Conservation (phyloP, 2,797 vertebrate species). For the Echiichthys vipera region DNA sequence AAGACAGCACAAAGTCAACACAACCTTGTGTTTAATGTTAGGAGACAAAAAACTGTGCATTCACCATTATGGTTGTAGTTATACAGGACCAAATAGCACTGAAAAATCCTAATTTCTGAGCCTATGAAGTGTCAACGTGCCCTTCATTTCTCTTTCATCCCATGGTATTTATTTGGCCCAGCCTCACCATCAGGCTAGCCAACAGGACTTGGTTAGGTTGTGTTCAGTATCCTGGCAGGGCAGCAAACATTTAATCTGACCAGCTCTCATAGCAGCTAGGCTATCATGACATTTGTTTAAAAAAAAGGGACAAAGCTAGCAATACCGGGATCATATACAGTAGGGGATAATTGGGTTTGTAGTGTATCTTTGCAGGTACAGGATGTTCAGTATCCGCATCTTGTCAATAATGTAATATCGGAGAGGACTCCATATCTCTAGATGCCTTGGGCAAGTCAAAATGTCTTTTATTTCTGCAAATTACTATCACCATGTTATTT, state of each 20-base stretch:
- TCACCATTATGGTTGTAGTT: background rate
- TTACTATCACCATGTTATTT: constrained; percentile 18
- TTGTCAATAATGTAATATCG: constrained; percentile 49
- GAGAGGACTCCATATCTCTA: constrained; percentile 10
- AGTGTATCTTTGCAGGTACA: constrained; percentile 29
- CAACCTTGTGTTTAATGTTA: background rate
- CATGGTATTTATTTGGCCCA: constrained; percentile 17
- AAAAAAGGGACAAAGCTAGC: constrained; percentile 12
- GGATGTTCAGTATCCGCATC: constrained; percentile 34
- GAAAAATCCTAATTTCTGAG: constrained; percentile 1
- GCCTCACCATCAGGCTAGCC: constrained; percentile 14
- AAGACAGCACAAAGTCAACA: background rate
- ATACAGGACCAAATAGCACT: background rate
- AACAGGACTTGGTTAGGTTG: constrained; percentile 6
- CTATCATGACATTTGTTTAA: constrained; percentile 33
- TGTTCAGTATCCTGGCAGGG: constrained; percentile 25
- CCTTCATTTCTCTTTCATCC: constrained; percentile 6
- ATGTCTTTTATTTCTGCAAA: constrained; percentile 40
- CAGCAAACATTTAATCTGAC: constrained; percentile 15
- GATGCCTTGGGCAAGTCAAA: constrained; percentile 32
- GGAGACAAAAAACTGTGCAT: background rate
- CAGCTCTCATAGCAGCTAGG: background rate
- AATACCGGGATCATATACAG: constrained; percentile 10
- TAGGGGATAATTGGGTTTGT: constrained; percentile 21
- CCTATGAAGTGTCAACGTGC: constrained; percentile 10